phyloP scores from a whole-genome alignment of 2,888 invertebrate genomes.

The Bombylius major region DNA sequence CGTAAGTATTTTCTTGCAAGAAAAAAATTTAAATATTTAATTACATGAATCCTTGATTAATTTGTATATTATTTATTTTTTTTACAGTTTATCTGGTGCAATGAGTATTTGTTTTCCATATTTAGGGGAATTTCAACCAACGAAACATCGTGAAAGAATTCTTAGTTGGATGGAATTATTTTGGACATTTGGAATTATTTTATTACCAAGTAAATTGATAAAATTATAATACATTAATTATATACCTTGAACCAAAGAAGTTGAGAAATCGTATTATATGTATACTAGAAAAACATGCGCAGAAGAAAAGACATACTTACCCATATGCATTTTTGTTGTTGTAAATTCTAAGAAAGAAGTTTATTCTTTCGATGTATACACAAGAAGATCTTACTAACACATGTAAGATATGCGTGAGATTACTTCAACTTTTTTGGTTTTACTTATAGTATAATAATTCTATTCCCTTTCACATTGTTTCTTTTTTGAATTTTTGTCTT shows the following conservation, averaged over 20 bases:
- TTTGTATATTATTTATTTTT: not conserved
- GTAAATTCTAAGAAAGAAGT: no score
- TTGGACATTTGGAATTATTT: constrained; percentile 68
- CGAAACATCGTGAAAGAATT: constrained; percentile 65
- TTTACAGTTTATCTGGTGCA: constrained; percentile 57
- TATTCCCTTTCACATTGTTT: constrained; percentile 2
- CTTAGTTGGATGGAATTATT: constrained; percentile 78
- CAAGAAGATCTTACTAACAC: no score
- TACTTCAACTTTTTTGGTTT: no score
- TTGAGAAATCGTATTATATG: not conserved
- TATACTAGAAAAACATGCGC: no score
- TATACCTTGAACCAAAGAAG: no score
- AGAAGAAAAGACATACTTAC: no score
- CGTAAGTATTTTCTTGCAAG: constrained; percentile 44
- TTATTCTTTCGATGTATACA: no score
- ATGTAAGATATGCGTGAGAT: no score
- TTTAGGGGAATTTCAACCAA: constrained; percentile 69
- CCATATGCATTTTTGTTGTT: no score
- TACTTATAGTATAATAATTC: constrained; percentile 1
- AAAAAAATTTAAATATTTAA: not conserved
- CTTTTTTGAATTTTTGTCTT: not conserved
- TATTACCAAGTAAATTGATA: constrained; percentile 50
- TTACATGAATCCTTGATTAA: not conserved
- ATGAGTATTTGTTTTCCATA: constrained; percentile 76
- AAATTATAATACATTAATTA: not conserved